Base-by-base conservation (phyloP, 2,113 vertebrate genomes). In the Terrapene triunguis region DNA sequence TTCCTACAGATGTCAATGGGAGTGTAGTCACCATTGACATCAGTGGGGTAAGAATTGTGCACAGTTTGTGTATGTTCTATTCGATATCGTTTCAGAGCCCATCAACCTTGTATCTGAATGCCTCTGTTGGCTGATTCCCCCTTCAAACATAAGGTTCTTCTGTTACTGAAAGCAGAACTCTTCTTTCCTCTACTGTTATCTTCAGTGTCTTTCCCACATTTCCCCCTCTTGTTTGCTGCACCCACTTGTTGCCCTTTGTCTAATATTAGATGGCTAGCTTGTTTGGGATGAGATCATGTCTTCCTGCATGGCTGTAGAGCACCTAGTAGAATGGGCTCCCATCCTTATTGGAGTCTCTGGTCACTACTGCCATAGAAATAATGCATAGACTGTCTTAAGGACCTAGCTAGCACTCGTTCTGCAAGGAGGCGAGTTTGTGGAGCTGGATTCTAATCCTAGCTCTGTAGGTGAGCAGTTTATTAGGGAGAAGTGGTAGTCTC, bases 21-120 rank as follows among this genome's bases (percentile, higher is more conserved):
- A 87, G n/a, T 95, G 94, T 90, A 76, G 84, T 94, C 80, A 82
- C 80, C 72, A 84, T 55, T 84, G 42, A 81, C 76, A 44, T 92
- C 80, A 62, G 48, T 38, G 55, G 83, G 55, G 86, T 62, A 82
- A 92, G 85, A 13, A 5, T 72, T 90, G 44, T 57, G 3, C 65
- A 80, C 81, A 24, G 27, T 87, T 79, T 65, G 3, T 69, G 62
- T 21, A 24, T 54, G 13, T 76, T 10, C 13, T 80, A 29, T 83
- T 82, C 22, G 88, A 11, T 87, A 32, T 47, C 11, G 38, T 12
- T 55, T 78, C 38, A 25, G 25, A 0, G 0, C 12, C 87, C 17
- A 57, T 55, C 22, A 16, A 44, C 44, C 10, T 0, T 0, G 3
- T 82, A 62, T 88, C 42, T 21, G 89, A 16, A 24, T 8, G 51